These are phyloP conservation scores for Trachelus iudaicus DNA, from an alignment of 2,888 invertebrate species.

Conservation along the genomic window DNA sequence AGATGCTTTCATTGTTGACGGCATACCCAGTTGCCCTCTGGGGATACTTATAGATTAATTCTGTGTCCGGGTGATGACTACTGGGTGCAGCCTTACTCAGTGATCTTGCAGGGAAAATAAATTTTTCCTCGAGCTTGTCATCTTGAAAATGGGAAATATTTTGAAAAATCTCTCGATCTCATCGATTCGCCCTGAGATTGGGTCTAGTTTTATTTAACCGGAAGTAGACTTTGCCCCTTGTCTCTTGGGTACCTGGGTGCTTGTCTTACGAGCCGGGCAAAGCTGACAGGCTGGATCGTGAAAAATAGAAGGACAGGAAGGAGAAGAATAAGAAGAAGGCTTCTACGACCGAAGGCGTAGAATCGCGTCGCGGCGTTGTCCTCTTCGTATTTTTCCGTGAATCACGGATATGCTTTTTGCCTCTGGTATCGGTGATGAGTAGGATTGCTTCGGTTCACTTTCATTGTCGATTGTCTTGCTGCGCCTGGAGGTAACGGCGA, in stretches of 20 bases:
- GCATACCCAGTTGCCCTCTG: neutral
- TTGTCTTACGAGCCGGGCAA: neutral
- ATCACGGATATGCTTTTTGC: conserved; percentile 15
- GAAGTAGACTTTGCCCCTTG: neutral
- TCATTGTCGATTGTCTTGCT: conserved; percentile 10
- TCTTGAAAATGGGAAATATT: neutral
- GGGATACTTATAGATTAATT: neutral
- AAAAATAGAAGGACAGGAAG: neutral
- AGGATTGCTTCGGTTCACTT: conserved; percentile 6
- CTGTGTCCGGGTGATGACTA: neutral
- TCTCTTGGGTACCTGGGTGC: neutral
- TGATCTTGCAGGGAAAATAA: too few relatives aligned
- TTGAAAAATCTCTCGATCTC: neutral
- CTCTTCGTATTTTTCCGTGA: conserved; percentile 5
- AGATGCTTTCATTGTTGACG: neutral
- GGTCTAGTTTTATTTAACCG: neutral
- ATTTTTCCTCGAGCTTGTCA: too few relatives aligned
- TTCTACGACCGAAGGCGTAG: neutral
- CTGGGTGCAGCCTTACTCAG: too few relatives aligned
- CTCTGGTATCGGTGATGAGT: neutral
- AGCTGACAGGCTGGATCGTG: neutral
- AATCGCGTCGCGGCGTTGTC: neutral
- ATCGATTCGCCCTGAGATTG: neutral
- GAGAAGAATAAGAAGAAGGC: neutral
- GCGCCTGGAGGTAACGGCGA: neutral